Evolutionary conservation across 2,113 vertebrate species (phyloP).

Genomic region (Dromaius novaehollandiae): DNA sequence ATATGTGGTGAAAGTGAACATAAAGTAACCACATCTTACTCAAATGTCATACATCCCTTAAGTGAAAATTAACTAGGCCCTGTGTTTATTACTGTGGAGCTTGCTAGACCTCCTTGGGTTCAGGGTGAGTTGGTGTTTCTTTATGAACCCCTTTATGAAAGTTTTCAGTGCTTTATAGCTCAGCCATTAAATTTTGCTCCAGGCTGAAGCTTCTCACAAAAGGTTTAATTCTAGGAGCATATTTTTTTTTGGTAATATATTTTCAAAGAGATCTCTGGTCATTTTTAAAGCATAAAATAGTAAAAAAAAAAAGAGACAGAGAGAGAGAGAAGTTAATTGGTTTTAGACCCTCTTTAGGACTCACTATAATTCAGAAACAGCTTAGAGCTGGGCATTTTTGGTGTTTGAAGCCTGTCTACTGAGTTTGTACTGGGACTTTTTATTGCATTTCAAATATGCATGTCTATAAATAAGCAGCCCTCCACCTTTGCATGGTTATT

Average conservation of each 20-base stretch:
- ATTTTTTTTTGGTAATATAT: neutral
- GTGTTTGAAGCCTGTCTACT: constrained; percentile 6
- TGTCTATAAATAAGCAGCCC: constrained; percentile 24
- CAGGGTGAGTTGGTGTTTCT: constrained; percentile 59
- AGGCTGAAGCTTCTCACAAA: constrained; percentile 59
- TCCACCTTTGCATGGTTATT: neutral
- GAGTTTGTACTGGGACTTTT: neutral
- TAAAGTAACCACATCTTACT: constrained; percentile 40
- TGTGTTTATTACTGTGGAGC: constrained; percentile 30
- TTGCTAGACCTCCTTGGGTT: constrained; percentile 42
- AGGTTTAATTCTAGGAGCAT: constrained; percentile 17
- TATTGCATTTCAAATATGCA: neutral
- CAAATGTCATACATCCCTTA: constrained; percentile 29
- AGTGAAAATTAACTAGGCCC: constrained; percentile 40
- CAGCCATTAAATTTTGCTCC: constrained; percentile 55
- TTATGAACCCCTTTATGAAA: constrained; percentile 68
- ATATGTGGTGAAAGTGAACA: neutral
- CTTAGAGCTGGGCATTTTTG: neutral
- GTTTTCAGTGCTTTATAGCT: constrained; percentile 57
- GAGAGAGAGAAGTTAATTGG: neutral
- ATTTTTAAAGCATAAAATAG: constrained; percentile 37
- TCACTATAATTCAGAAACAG: constrained; percentile 37
- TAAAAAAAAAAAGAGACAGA: neutral
- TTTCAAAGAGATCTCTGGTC: constrained; percentile 49
- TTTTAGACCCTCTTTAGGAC: constrained; percentile 18